Conservation (phyloP, 2,113 vertebrate genomes). For the Caranx ignobilis region DNA sequence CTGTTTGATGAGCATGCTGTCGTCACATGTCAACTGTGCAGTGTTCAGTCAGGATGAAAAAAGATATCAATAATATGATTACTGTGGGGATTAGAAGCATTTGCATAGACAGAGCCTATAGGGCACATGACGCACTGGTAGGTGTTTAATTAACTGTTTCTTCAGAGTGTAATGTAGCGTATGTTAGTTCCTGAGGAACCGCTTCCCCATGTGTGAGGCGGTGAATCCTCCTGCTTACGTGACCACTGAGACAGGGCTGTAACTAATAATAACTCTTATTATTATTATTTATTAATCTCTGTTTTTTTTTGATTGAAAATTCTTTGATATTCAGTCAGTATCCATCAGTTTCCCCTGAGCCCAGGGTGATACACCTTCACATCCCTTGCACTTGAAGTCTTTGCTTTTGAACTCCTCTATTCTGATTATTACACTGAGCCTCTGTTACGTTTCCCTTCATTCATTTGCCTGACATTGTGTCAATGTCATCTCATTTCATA, state of each 20-base stretch:
- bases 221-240: not conserved
- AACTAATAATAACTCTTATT: no score
- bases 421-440: not conserved
- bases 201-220: not conserved
- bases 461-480: not conserved
- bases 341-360: no score
- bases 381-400: no score
- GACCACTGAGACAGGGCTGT: not conserved
- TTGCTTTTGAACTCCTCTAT: not conserved
- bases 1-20: slow-evolving; percentile 22
- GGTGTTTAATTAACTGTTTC: slow-evolving; percentile 33
- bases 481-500: not conserved
- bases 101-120: not conserved
- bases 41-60: not conserved
- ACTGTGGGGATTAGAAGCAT: slow-evolving; percentile 34
- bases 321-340: not conserved
- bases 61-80: slow-evolving; percentile 41
- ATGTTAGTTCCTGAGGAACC: not conserved
- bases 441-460: not conserved
- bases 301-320: no score
- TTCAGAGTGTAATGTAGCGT: slow-evolving; percentile 7
- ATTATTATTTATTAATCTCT: not conserved
- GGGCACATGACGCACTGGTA: not conserved
- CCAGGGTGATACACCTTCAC: no score
- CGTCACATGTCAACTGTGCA: slow-evolving; percentile 34